Evolutionary conservation across 2,888 invertebrate species (phyloP).

Genomic region (Spisula subtruncata): DNA sequence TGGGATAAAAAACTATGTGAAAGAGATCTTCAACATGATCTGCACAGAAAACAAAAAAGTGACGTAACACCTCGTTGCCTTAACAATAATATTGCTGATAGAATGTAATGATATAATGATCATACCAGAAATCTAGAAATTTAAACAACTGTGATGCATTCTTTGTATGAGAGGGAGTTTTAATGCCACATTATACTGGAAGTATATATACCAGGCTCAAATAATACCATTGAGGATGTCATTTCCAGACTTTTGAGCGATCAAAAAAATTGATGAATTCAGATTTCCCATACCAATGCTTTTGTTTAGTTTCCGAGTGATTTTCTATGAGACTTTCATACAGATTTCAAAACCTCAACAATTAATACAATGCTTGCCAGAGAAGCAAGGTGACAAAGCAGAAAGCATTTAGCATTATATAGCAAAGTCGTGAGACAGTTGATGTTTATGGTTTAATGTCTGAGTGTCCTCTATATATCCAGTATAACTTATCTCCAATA

Average conservation of each 20-base stretch:
- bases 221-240: not conserved
- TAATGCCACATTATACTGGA: constrained; percentile 44
- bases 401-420: constrained; percentile 6
- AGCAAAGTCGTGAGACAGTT: not conserved
- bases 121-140: no score
- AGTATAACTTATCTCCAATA: constrained; percentile 39
- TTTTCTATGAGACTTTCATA: not conserved
- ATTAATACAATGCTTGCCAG: not conserved
- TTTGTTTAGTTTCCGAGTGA: not conserved
- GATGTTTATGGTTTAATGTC: not conserved
- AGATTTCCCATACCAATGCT: not conserved
- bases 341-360: not conserved
- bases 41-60: no score
- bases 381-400: constrained; percentile 20
- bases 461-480: constrained; percentile 15
- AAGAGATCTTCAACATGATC: no score
- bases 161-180: constrained; percentile 32
- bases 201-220: not conserved
- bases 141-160: constrained; percentile 38
- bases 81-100: not conserved
- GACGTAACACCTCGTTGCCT: not conserved
- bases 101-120: no score
- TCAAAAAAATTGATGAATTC: not conserved
- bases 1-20: no score
- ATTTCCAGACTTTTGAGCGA: not conserved